Conservation (phyloP, 2,797 vertebrate species). For the Melanotaenia trifasciata region DNA sequence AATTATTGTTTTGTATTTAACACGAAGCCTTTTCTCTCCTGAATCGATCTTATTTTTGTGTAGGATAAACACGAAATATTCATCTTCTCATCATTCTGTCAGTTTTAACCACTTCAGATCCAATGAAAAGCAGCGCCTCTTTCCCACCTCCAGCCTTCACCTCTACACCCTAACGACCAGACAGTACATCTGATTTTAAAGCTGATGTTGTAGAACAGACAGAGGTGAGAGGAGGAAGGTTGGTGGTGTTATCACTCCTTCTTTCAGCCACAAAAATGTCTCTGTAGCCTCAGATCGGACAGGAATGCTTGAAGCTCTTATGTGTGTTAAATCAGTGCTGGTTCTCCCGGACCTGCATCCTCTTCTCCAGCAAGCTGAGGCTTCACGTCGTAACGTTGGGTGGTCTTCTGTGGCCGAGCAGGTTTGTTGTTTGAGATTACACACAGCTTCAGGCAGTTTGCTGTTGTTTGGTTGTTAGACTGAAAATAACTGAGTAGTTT, state of each 20-base stretch:
- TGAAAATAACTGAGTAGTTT: slow-evolving; percentile 7
- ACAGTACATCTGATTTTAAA: not conserved
- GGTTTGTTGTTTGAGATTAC: slow-evolving; percentile 39
- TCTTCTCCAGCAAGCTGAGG: slow-evolving; percentile 16
- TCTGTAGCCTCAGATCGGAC: too few species aligned
- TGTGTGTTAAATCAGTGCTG: not conserved
- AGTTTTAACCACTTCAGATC: too few species aligned
- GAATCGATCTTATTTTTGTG: too few species aligned
- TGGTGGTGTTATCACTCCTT: too few species aligned
- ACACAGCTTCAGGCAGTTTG: slow-evolving; percentile 29
- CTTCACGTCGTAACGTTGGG: slow-evolving; percentile 21
- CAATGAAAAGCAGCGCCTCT: too few species aligned
- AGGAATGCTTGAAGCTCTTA: too few species aligned
- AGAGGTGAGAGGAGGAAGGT: not conserved
- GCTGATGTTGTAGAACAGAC: slow-evolving; percentile 18
- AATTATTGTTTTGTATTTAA: too few species aligned
- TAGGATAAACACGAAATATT: too few species aligned
- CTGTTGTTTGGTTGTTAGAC: slow-evolving; percentile 3
- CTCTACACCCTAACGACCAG: slow-evolving; percentile 6
- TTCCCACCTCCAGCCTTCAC: too few species aligned
- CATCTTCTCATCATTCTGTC: too few species aligned
- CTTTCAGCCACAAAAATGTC: not conserved
- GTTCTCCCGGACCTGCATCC: slow-evolving; percentile 34
- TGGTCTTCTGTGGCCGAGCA: slow-evolving; percentile 52
- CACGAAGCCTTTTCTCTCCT: too few species aligned